Conservation (phyloP, 2,113 vertebrate species). For the Bufo bufo region DNA sequence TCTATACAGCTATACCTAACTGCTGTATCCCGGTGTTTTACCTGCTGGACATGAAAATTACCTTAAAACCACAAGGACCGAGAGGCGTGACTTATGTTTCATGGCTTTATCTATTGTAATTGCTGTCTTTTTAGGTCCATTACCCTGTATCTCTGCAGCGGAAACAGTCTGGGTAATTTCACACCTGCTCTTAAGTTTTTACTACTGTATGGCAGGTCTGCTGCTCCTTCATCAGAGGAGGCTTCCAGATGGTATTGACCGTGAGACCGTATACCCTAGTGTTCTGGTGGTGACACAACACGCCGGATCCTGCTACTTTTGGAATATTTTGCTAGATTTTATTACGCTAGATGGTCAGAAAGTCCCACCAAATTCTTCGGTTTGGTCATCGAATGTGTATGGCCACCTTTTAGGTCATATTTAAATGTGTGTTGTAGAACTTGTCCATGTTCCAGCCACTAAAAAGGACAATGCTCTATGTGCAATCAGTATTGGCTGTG, state of each 20-base stretch:
- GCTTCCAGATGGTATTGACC: not conserved
- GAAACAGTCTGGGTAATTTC: slow-evolving; percentile 10
- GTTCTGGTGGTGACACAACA: not conserved
- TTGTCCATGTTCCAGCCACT: no score
- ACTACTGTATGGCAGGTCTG: not conserved
- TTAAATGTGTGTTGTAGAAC: no score
- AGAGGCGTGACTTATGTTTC: not conserved
- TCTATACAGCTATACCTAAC: not conserved
- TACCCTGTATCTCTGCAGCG: not conserved
- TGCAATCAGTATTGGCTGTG: no score
- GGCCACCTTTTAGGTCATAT: no score
- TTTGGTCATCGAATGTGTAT: no score
- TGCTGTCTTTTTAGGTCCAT: not conserved
- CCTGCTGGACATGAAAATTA: not conserved
- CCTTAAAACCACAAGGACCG: not conserved
- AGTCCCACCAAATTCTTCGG: no score
- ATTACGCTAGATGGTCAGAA: no score
- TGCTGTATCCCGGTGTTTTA: no score
- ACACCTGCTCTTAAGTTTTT: slow-evolving; percentile 19
- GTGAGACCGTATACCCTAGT: not conserved
- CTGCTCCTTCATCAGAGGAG: not conserved
- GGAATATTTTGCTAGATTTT: not conserved
- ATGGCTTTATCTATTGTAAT: not conserved
- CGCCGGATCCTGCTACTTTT: not conserved
- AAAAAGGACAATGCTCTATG: no score